A percentile compares a stretch with the other conserved stretches of the same genome.
phyloP scores from a whole-genome alignment of 2,797 vertebrate genomes.

The Otolemur crassicaudatus region DNA sequence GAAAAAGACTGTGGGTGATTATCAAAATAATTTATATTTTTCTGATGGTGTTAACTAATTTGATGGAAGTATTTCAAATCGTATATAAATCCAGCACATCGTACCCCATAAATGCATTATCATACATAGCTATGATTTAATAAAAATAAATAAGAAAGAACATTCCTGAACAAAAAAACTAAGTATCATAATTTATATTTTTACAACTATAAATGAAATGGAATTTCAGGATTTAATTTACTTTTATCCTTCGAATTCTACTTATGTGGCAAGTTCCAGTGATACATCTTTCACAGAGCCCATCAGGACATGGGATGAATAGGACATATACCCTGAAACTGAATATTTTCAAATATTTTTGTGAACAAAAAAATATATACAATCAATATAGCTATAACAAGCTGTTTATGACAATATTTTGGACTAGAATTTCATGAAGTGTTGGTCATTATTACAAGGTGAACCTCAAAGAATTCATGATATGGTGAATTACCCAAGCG shows the following conservation, averaged over 20 bases:
- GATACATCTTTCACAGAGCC: neutral
- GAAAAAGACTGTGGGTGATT: neutral
- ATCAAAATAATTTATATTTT: conserved; percentile 23
- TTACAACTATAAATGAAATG: neutral
- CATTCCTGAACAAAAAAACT: too few species aligned
- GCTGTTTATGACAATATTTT: neutral
- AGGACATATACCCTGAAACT: neutral
- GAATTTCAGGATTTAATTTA: neutral
- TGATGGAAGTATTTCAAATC: too few species aligned
- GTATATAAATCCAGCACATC: too few species aligned
- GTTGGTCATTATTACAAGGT: neutral
- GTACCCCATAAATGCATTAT: too few species aligned
- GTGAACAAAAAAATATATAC: neutral
- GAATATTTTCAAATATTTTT: neutral
- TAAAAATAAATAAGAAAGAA: too few species aligned
- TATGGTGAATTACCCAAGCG: neutral
- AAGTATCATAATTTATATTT: neutral
- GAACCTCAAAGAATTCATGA: neutral
- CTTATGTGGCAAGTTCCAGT: neutral
- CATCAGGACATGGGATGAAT: neutral
- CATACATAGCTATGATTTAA: too few species aligned
- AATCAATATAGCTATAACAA: neutral
- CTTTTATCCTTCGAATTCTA: neutral
- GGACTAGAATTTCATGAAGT: neutral
- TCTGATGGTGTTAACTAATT: too few species aligned